These are phyloP conservation scores for Helogale parvula DNA, from an alignment of 2,113 vertebrate genomes.

Conservation along the genomic window DNA sequence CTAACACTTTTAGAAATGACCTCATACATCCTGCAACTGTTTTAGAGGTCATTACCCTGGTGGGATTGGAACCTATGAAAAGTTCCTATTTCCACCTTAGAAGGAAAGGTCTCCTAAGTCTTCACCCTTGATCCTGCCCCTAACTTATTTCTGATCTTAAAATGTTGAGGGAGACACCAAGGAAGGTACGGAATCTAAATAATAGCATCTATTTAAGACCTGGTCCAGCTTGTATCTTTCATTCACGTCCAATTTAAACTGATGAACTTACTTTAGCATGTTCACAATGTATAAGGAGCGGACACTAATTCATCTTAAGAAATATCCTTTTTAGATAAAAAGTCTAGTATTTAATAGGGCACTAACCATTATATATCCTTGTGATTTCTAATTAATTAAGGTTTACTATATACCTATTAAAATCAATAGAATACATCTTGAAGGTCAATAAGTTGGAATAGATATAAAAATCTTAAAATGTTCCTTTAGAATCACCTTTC, in stretches of 20 bases:
- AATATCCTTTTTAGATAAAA: constrained; percentile 33
- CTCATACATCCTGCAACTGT: background rate
- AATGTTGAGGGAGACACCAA: background rate
- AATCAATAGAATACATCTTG: constrained; percentile 45
- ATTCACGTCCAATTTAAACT: background rate
- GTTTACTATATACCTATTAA: constrained; percentile 43
- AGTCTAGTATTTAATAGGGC: background rate
- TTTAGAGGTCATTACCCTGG: background rate
- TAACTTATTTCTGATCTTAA: background rate
- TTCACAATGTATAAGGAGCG: background rate
- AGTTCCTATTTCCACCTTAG: background rate
- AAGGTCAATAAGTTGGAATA: constrained; percentile 38
- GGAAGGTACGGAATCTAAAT: background rate
- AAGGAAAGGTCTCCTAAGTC: background rate
- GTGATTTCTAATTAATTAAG: constrained; percentile 48
- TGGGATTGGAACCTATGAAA: background rate
- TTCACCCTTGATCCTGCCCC: background rate
- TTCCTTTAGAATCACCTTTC: constrained; percentile 5
- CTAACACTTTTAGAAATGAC: constrained; percentile 33
- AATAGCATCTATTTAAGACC: background rate
- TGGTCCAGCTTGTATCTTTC: background rate
- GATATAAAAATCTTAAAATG: constrained; percentile 5
- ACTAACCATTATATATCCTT: constrained; percentile 15
- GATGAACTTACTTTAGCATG: background rate
- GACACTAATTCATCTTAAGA: background rate